These are phyloP conservation scores for Herpailurus yagouaroundi DNA, from an alignment of 2,113 vertebrate species.

Conservation along the genomic window DNA sequence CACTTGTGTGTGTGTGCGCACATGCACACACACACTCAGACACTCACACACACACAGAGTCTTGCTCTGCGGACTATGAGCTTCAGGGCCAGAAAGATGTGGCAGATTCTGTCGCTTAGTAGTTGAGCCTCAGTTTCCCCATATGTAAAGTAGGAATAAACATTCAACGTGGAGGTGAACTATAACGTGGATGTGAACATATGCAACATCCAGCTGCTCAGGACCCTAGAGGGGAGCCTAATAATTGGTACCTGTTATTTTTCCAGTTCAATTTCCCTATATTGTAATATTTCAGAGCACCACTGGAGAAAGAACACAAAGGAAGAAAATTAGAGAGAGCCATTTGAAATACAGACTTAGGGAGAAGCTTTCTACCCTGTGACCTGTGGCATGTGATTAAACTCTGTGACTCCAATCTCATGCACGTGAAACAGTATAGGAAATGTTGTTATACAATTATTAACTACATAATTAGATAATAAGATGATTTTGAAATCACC, in stretches of 20 bases:
- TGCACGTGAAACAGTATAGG: background rate
- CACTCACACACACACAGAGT: fast-evolving
- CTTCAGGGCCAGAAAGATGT: background rate
- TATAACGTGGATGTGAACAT: no score
- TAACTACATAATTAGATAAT: background rate
- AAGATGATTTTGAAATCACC: background rate
- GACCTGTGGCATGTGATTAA: background rate
- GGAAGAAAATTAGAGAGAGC: background rate
- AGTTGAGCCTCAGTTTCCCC: background rate
- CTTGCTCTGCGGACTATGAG: background rate
- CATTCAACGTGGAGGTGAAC: background rate
- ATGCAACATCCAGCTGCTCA: background rate
- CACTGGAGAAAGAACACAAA: background rate
- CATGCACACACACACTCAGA: fast-evolving
- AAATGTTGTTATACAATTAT: background rate
- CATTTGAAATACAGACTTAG: background rate
- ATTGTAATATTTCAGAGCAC: background rate
- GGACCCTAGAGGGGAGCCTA: background rate
- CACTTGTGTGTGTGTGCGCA: fast-evolving
- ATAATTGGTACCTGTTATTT: background rate
- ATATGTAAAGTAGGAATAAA: background rate
- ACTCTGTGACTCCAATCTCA: background rate
- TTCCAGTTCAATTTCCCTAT: background rate
- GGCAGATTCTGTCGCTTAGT: background rate
- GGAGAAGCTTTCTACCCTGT: background rate